Evolutionary conservation across 2,113 vertebrate species (phyloP).

Genomic region (Canis aureus): DNA sequence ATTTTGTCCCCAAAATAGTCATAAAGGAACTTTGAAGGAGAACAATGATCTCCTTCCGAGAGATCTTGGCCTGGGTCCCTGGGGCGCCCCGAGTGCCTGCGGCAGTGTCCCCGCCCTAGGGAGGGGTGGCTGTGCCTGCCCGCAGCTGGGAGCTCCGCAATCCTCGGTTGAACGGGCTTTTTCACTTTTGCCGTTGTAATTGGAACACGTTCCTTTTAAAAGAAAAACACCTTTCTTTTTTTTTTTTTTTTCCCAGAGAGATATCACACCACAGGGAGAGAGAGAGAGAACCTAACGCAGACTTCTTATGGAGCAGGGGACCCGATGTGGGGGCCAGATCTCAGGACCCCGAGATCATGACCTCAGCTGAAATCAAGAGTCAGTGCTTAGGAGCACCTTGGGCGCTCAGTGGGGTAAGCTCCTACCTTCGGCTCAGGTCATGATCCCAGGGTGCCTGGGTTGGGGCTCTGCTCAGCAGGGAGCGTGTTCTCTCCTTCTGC

Average conservation of each 20-base stretch:
- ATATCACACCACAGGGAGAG: neutral
- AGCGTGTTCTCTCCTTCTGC: too few relatives aligned
- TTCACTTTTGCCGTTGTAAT: neutral
- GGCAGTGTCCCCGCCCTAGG: too few relatives aligned
- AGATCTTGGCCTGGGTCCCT: neutral
- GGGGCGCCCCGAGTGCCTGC: neutral
- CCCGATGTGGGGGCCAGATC: neutral
- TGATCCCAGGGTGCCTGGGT: too few relatives aligned
- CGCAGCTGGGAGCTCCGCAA: fast-evolving
- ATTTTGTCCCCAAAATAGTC: neutral
- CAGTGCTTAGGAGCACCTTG: too few relatives aligned
- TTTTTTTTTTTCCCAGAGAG: neutral
- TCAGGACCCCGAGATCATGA: neutral
- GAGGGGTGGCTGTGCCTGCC: neutral
- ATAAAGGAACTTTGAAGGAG: neutral
- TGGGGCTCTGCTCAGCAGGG: too few relatives aligned
- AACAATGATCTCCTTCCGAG: neutral
- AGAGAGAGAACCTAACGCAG: too few relatives aligned
- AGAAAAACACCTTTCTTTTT: neutral
- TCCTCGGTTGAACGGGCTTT: neutral
- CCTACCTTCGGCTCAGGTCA: too few relatives aligned
- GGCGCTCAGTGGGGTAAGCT: too few relatives aligned
- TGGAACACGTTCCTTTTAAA: neutral
- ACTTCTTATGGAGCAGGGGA: too few relatives aligned
- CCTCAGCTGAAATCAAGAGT: neutral